A percentile compares a stretch with the other conserved stretches of the same genome.
Conservation (phyloP, 2,888 invertebrate genomes). For the Rapana venosa region DNA sequence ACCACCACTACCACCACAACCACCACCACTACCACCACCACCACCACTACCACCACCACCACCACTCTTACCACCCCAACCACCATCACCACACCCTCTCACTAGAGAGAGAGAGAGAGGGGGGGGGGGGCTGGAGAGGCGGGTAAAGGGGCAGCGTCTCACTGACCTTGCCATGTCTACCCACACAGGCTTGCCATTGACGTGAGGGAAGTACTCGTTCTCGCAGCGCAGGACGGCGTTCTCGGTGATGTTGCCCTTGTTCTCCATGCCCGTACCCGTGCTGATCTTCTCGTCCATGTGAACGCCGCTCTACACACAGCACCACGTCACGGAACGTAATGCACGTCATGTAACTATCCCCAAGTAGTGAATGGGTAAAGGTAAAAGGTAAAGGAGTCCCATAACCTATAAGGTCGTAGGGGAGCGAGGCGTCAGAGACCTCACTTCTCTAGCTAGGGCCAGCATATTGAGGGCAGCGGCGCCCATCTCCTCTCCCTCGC, state of each 20-base stretch:
- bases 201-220: slow-evolving; percentile 18
- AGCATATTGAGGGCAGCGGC: too few species aligned
- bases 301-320: background rate
- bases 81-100: background rate
- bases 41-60: background rate
- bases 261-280: slow-evolving; percentile 18
- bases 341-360: background rate
- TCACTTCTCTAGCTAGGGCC: too few species aligned
- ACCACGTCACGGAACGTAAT: background rate
- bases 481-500: too few species aligned
- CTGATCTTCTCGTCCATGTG: slow-evolving; percentile 7
- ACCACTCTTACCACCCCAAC: background rate
- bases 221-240: background rate
- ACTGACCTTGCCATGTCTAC: background rate
- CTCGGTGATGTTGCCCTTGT: background rate
- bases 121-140: too few species aligned
- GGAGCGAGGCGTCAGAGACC: too few species aligned
- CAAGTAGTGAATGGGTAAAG: too few species aligned
- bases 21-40: background rate
- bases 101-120: too few species aligned
- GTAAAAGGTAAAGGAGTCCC: too few species aligned
- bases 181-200: slow-evolving; percentile 9
- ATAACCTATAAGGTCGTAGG: too few species aligned
- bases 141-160: background rate
- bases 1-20: background rate